These are phyloP conservation scores for Apamea sordens DNA, from an alignment of 2,888 invertebrate species.

Conservation along the genomic window DNA sequence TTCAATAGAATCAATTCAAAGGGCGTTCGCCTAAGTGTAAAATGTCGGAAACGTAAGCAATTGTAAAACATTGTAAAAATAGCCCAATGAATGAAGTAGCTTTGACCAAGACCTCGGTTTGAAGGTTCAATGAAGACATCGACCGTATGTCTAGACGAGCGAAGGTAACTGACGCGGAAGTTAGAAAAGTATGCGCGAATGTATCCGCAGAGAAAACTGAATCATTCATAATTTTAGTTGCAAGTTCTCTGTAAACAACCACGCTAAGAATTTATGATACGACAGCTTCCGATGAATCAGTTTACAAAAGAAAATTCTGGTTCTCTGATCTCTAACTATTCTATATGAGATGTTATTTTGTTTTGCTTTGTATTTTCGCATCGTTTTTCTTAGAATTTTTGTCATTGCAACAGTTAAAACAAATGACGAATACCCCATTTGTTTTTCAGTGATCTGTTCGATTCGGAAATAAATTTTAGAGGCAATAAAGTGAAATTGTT, in stretches of 20 bases:
- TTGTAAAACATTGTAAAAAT: conserved; percentile 55
- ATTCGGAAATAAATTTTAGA: conserved; percentile 26
- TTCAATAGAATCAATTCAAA: conserved; percentile 49
- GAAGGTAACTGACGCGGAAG: conserved; percentile 57
- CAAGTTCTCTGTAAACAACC: conserved; percentile 23
- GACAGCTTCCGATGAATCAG: conserved; percentile 31
- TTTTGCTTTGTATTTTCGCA: neutral
- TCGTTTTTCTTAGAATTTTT: conserved; percentile 17
- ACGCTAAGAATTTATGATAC: neutral
- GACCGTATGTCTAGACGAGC: conserved; percentile 68
- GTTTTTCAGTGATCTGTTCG: conserved; percentile 27
- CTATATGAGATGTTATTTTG: neutral
- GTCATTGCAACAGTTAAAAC: conserved; percentile 9
- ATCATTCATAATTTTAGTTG: conserved; percentile 51
- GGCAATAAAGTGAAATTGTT: conserved; percentile 27
- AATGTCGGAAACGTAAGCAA: conserved; percentile 55
- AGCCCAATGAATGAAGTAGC: conserved; percentile 58
- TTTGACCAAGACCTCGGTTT: conserved; percentile 66
- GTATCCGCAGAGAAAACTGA: conserved; percentile 37
- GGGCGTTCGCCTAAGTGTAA: conserved; percentile 60
- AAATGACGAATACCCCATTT: conserved; percentile 37
- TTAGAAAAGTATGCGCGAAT: conserved; percentile 59
- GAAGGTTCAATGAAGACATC: conserved; percentile 70
- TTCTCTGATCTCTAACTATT: conserved; percentile 7
- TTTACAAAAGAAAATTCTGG: conserved; percentile 3